Evolutionary conservation across 2,888 invertebrate genomes (phyloP).

Genomic region (Steromphala cineraria): DNA sequence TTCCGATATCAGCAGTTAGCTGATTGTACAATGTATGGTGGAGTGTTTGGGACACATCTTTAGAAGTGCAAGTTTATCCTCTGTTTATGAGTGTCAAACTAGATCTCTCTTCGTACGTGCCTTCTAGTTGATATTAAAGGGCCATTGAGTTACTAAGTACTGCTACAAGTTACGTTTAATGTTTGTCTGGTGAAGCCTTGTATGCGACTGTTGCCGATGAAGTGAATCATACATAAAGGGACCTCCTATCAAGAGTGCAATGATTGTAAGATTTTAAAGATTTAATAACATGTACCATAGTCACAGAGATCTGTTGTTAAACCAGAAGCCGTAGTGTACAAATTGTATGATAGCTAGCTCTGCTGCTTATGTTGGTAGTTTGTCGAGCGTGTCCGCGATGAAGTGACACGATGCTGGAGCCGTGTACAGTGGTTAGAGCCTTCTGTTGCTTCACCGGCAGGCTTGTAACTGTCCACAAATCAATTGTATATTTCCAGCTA

Average conservation of each 20-base stretch:
- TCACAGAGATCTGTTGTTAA: conserved; percentile 7
- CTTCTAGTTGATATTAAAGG: background rate
- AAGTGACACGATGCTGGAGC: background rate
- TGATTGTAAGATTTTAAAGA: conserved; percentile 16
- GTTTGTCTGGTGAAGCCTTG: too few relatives aligned
- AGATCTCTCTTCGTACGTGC: background rate
- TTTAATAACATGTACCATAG: conserved; percentile 1
- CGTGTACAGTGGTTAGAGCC: background rate
- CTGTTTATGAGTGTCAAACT: too few relatives aligned
- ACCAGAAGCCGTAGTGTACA: conserved; percentile 13
- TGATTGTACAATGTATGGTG: too few relatives aligned
- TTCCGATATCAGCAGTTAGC: too few relatives aligned
- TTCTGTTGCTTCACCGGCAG: background rate
- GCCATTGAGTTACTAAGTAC: too few relatives aligned
- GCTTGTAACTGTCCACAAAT: conserved; percentile 11
- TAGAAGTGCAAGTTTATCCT: too few relatives aligned
- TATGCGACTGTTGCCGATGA: too few relatives aligned
- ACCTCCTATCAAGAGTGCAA: background rate
- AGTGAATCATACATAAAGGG: too few relatives aligned
- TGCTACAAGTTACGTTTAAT: too few relatives aligned
- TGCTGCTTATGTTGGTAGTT: conserved; percentile 9
- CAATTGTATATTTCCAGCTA: conserved; percentile 25
- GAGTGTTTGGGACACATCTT: too few relatives aligned
- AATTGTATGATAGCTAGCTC: conserved; percentile 19
- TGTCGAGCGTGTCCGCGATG: background rate